Evolutionary conservation across 1,140 invertebrate genomes (phyloP).

Genomic region (Eciton burchellii): DNA sequence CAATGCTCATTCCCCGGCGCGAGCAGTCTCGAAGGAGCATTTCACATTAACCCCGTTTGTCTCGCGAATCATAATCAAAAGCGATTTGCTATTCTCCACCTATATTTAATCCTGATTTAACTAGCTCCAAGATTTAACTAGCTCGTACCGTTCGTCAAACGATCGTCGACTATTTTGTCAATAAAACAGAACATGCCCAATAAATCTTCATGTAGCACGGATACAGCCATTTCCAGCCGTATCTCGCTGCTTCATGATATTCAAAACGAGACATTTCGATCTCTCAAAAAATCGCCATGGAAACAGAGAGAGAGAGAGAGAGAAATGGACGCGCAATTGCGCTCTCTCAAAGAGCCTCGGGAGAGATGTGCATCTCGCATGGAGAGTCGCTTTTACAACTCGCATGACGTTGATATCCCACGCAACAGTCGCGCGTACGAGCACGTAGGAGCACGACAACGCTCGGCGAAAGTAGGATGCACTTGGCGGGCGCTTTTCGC

Average conservation of each 20-base stretch:
- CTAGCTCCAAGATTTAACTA: no score
- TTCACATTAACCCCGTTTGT: not conserved
- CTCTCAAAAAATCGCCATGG: not conserved
- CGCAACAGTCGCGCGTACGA: slow-evolving; percentile 53
- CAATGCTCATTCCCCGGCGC: not conserved
- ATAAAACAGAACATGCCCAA: no score
- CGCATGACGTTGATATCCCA: slow-evolving; percentile 68
- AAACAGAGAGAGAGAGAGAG: no score
- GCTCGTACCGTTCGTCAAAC: no score
- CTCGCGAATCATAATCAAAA: not conserved
- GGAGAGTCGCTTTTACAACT: slow-evolving; percentile 62
- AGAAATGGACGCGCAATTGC: slow-evolving; percentile 17
- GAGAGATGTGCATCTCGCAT: slow-evolving; percentile 44
- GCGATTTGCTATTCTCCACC: no score
- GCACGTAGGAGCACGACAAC: slow-evolving; percentile 50
- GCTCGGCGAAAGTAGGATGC: slow-evolving; percentile 78
- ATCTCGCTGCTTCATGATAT: slow-evolving; percentile 1
- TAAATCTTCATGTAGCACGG: not conserved
- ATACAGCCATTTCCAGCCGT: slow-evolving; percentile 17
- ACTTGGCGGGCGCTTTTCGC: slow-evolving; percentile 64
- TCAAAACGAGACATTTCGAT: slow-evolving; percentile 46
- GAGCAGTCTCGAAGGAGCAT: not conserved
- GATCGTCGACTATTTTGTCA: no score
- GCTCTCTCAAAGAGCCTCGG: not conserved
- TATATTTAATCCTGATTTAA: no score